Evolutionary conservation across 2,113 vertebrate species (phyloP).

Genomic region (human): DNA sequence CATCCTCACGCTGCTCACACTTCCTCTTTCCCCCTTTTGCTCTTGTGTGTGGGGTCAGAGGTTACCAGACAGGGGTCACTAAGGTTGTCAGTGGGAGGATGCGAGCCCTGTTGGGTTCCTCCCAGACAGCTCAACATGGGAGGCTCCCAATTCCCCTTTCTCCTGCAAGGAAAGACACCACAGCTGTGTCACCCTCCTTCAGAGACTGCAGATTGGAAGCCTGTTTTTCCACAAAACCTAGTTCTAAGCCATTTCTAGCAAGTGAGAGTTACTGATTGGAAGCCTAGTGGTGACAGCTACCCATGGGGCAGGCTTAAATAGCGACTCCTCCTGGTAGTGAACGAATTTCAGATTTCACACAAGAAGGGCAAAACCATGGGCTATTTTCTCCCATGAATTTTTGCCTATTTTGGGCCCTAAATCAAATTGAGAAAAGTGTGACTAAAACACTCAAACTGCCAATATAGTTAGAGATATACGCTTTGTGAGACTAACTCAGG

Average conservation of each 20-base stretch:
- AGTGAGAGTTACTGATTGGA: background rate
- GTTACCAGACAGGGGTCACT: background rate
- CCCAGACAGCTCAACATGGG: rapidly evolving
- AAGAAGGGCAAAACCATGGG: background rate
- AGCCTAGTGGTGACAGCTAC: background rate
- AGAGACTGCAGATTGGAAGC: background rate
- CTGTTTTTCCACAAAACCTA: background rate
- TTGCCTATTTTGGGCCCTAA: background rate
- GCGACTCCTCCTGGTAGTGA: background rate
- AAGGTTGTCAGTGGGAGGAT: background rate
- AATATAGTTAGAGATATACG: background rate
- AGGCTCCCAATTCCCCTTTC: background rate
- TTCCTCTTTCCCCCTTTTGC: background rate
- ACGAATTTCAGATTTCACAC: background rate
- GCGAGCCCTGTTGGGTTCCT: rapidly evolving
- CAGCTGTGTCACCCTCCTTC: background rate
- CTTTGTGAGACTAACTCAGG: background rate
- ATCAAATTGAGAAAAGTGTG: background rate
- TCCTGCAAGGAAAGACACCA: background rate
- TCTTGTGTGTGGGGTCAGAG: background rate
- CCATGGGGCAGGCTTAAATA: background rate
- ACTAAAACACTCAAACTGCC: background rate
- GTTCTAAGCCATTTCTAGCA: background rate
- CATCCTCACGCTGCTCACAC: background rate
- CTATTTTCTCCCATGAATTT: background rate